Conservation (phyloP, 2,113 vertebrate genomes). For the Ciconia stormi region DNA sequence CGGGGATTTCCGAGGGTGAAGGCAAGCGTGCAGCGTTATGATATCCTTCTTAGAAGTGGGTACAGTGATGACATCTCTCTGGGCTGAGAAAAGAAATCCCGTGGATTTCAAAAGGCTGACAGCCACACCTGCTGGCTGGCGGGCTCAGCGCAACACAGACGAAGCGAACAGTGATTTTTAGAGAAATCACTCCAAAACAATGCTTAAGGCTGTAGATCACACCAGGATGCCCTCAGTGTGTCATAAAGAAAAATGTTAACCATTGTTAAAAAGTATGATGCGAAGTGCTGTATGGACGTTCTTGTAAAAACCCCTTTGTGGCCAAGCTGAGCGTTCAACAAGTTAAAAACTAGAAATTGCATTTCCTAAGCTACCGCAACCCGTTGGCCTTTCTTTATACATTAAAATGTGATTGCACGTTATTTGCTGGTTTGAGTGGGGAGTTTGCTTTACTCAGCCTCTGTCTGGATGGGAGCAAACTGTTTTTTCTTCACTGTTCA, state of each 20-base stretch:
- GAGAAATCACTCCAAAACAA: not conserved
- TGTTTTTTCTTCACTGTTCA: not conserved
- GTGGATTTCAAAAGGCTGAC: not conserved
- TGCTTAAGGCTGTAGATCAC: not conserved
- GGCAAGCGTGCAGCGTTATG: fast-evolving
- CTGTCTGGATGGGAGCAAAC: not conserved
- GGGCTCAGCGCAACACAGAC: not conserved
- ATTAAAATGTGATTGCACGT: not conserved
- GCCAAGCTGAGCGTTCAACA: not conserved
- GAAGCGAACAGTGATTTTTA: fast-evolving
- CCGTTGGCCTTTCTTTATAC: fast-evolving
- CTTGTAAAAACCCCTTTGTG: not conserved
- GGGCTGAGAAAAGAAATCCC: fast-evolving
- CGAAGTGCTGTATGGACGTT: not conserved
- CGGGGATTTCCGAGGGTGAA: not conserved
- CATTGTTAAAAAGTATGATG: not conserved
- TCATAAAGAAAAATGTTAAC: not conserved
- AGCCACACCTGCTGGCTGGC: constrained; percentile 55
- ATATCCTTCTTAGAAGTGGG: fast-evolving
- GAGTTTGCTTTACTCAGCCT: not conserved
- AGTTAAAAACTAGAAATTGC: not conserved
- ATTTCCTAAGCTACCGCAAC: not conserved
- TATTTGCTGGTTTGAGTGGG: not conserved
- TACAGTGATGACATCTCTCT: fast-evolving
- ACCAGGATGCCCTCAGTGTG: too few relatives aligned